phyloP scores from a whole-genome alignment of 2,113 vertebrate genomes.

The Halichoeres trimaculatus region DNA sequence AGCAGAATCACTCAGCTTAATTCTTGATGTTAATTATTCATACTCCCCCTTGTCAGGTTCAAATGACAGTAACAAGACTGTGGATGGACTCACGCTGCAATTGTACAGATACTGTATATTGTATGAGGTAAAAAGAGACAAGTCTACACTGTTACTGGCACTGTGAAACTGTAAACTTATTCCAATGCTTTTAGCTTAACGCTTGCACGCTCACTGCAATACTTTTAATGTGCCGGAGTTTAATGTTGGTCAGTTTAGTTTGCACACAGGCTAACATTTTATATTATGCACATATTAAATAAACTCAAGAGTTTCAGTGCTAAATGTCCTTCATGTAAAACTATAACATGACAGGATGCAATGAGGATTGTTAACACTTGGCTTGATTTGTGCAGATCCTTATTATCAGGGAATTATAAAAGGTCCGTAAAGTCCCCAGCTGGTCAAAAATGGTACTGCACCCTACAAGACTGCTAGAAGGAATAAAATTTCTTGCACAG shows the following conservation, averaged over 20 bases:
- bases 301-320: neutral
- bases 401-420: no score
- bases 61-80: conserved; percentile 19
- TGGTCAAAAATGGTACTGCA: no score
- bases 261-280: no score
- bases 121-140: neutral
- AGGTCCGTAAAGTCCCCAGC: no score
- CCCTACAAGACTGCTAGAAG: no score
- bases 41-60: conserved; percentile 21
- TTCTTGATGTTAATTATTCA: conserved; percentile 61
- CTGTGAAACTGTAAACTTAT: neutral
- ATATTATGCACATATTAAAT: no score
- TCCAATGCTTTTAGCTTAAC: neutral
- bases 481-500: no score
- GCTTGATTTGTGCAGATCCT: no score
- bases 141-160: neutral
- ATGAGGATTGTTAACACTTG: no score
- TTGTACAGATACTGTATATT: neutral
- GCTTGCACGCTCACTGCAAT: neutral
- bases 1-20: conserved; percentile 42
- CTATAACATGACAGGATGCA: no score
- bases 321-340: no score
- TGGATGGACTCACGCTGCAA: neutral
- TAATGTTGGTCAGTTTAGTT: no score
- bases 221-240: neutral